Evolutionary conservation across 2,888 invertebrate species (phyloP).

Genomic region (Bimastos eiseni): DNA sequence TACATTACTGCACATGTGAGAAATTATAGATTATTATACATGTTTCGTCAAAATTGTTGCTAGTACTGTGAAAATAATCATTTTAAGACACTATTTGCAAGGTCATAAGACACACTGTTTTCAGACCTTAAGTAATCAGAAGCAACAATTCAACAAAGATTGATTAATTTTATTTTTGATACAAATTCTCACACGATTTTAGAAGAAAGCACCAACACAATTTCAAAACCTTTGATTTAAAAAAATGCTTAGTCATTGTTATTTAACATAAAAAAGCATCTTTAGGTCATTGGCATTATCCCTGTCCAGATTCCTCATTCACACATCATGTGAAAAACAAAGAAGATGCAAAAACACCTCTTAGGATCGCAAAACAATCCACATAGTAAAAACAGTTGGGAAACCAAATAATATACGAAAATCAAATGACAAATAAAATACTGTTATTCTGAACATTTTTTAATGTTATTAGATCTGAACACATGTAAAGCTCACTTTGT

Average conservation of each 20-base stretch:
- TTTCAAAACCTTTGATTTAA: background rate
- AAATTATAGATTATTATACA: too few relatives aligned
- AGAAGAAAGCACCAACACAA: background rate
- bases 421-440: background rate
- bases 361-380: background rate
- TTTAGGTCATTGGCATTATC: background rate
- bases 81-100: too few relatives aligned
- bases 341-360: too few relatives aligned
- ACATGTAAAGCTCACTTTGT: background rate
- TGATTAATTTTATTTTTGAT: constrained; percentile 24
- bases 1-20: too few relatives aligned
- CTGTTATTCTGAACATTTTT: background rate
- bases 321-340: background rate
- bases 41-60: too few relatives aligned
- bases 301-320: background rate
- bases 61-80: too few relatives aligned
- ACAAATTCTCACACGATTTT: background rate
- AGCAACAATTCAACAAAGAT: background rate
- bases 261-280: background rate
- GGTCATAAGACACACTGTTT: too few relatives aligned
- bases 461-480: background rate
- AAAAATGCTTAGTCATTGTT: background rate
- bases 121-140: background rate
- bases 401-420: background rate
- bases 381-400: background rate